These are phyloP conservation scores for Cantharis lateralis DNA, from an alignment of 2,888 invertebrate genomes.

Conservation along the genomic window DNA sequence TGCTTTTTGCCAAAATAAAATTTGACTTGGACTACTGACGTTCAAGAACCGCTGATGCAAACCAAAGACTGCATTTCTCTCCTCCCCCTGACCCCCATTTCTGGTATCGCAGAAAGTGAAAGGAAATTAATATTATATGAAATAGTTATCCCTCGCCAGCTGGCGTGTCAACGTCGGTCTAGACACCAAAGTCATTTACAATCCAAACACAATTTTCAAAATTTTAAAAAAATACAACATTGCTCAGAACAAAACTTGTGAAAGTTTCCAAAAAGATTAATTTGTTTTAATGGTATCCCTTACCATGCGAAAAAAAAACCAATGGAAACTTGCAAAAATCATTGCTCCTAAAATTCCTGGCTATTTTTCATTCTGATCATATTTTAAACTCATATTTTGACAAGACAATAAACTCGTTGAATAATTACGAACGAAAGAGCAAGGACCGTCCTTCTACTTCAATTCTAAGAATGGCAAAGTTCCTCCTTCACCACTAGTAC, in stretches of 20 bases:
- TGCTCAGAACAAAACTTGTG: no score
- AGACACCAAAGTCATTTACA: no score
- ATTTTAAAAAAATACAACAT: no score
- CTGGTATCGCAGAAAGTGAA: background rate
- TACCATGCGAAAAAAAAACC: background rate
- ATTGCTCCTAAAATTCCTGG: background rate
- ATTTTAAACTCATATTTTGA: background rate
- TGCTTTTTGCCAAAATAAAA: background rate
- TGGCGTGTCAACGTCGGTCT: background rate
- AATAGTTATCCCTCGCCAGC: background rate
- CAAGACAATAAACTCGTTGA: constrained; percentile 12
- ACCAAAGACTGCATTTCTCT: background rate
- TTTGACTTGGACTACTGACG: background rate
- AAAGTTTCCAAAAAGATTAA: no score
- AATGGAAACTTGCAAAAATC: background rate
- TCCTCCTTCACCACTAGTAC: background rate
- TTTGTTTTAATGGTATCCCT: no score
- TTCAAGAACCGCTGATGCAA: background rate
- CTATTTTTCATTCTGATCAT: background rate
- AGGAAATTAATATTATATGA: background rate
- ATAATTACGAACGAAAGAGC: constrained; percentile 18
- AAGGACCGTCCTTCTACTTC: constrained; percentile 29
- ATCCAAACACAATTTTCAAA: no score
- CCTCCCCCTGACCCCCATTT: background rate
- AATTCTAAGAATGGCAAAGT: constrained; percentile 21